A percentile compares a stretch with the other conserved stretches of the same genome.
Evolutionary conservation across 1,140 invertebrate species (phyloP).

Genomic region (Drosophila quadrilineata): DNA sequence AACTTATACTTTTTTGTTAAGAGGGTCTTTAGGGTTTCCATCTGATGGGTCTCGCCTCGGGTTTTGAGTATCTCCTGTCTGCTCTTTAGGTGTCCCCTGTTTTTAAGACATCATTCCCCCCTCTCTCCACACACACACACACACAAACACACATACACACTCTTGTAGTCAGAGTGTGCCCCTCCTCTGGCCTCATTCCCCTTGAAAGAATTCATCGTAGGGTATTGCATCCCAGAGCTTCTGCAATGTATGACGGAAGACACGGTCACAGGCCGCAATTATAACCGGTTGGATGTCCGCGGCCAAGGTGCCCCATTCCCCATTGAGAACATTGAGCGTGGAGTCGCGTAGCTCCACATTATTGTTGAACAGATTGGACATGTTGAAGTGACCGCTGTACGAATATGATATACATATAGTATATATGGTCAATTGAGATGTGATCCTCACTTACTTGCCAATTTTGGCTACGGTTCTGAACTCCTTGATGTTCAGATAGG

Average conservation of each 20-base stretch:
- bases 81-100: too few species aligned
- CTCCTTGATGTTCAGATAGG: slow-evolving; percentile 49
- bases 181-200: too few species aligned
- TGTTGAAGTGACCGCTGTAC: slow-evolving; percentile 40
- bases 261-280: slow-evolving; percentile 28
- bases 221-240: slow-evolving; percentile 38
- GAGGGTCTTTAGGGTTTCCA: too few species aligned
- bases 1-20: too few species aligned
- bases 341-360: slow-evolving; percentile 46
- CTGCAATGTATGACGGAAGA: slow-evolving; percentile 25
- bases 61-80: too few species aligned
- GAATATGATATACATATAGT: neutral
- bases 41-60: too few species aligned
- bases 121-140: too few species aligned
- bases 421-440: neutral
- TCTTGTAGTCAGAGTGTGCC: too few species aligned
- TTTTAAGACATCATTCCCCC: too few species aligned
- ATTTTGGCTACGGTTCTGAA: slow-evolving; percentile 35
- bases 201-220: slow-evolving; percentile 54
- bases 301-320: slow-evolving; percentile 53
- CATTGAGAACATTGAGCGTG: too few species aligned
- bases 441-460: slow-evolving; percentile 27
- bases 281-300: slow-evolving; percentile 51
- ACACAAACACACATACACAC: too few species aligned
- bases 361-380: slow-evolving; percentile 52